Conservation (phyloP, 1,140 invertebrate genomes). For the Centruroides sculpturatus region DNA sequence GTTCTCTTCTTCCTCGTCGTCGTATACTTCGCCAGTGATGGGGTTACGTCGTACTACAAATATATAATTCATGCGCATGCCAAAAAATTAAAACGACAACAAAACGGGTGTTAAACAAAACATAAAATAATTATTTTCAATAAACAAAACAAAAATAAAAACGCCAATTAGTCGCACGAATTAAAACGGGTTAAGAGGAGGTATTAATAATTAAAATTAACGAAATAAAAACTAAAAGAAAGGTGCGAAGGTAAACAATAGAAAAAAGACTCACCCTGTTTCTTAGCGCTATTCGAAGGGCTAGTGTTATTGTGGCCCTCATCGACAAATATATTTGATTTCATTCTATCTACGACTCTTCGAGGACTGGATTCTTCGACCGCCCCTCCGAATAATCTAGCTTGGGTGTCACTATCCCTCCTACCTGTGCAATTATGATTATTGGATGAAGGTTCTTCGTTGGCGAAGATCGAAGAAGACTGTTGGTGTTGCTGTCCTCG, state of each 20-base stretch:
- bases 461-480: too few relatives aligned
- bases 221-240: too few relatives aligned
- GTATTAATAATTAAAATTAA: background rate
- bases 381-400: constrained; percentile 8
- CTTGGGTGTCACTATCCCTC: background rate
- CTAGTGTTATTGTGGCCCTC: constrained; percentile 3
- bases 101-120: background rate
- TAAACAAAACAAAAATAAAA: too few relatives aligned
- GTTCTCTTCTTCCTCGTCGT: background rate
- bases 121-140: background rate
- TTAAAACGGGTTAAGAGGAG: background rate
- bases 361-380: constrained; percentile 6
- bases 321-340: constrained; percentile 14
- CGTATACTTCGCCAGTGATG: constrained; percentile 10
- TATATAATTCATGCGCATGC: background rate
- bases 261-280: constrained; percentile 6
- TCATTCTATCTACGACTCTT: constrained; percentile 13
- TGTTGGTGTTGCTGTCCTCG: background rate
- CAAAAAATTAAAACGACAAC: background rate
- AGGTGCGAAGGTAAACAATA: background rate
- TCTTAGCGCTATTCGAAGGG: constrained; percentile 1
- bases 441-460: background rate
- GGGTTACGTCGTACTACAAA: constrained; percentile 7
- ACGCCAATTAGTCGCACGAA: background rate
- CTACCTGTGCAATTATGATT: background rate